Evolutionary conservation across 2,888 invertebrate genomes (phyloP), one percentile per base, ranked within the genome.

Genomic region (Tolmerus cingulatus): DNA sequence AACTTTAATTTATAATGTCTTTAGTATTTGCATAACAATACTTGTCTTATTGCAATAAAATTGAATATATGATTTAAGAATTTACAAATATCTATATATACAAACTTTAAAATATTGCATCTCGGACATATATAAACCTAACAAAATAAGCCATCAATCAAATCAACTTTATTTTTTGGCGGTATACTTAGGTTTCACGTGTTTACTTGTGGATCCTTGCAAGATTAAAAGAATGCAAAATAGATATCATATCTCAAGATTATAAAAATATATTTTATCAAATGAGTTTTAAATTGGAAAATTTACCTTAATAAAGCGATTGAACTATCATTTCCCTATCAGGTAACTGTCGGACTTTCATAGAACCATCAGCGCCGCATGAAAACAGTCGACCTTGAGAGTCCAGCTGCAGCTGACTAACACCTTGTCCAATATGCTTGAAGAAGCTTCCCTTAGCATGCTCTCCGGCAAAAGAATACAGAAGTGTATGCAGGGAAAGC

Each of bases 341-440:
- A 23, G 98, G 97, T 90, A 99, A 93, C 92, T 97, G 96, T 89
- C 99, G 95, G 89, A 99, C 97, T 94, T 99, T 99, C 96, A 99
- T 97, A 82, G 99, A 98, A 90, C 99, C 99, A 94, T 99, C 99
- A 81, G 98, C 98, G 87, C 99, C 99, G 93, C 99, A 99, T 7
- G 99, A 99, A 94, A 98, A 99, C 90, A 99, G 94, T 79, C 99
- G 95, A 37, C 96, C 96, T 88, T 96, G 95, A 74, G 96, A 95
- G 92, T 99, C 99, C 88, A 99, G 96, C 91, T 97, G 96, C 89
- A 99, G 94, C 93, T 99, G 99, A 78, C 98, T 98, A 74, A 99
- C 99, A 46, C 98, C 98, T 93, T 98, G 98, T 46, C 98, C 98
- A 91, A 98, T 98, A 92, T 98, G 98, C 91, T 98, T 97, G 94